phyloP scores from a whole-genome alignment of 2,888 invertebrate genomes.

The Crocallis elinguaria region DNA sequence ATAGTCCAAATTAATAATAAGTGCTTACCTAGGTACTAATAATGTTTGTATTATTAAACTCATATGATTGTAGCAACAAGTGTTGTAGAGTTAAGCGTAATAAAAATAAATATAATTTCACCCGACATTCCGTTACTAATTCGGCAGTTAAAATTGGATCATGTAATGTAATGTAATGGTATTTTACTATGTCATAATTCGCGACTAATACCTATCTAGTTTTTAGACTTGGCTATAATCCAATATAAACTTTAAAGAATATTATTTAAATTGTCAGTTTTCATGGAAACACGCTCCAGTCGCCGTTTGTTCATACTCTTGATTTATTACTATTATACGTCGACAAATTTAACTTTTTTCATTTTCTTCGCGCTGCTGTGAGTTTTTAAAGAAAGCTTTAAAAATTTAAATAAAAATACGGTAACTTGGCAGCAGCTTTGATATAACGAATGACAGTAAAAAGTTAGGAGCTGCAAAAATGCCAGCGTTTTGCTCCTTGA shows the following conservation, averaged over 20 bases:
- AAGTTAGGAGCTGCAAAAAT: no score
- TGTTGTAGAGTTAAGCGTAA: not conserved
- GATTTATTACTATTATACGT: slow-evolving; percentile 37
- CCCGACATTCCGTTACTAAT: slow-evolving; percentile 9
- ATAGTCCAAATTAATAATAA: no score
- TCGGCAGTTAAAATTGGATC: slow-evolving; percentile 1
- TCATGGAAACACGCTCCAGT: slow-evolving; percentile 35
- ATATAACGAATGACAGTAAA: not conserved
- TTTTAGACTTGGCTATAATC: slow-evolving; percentile 51
- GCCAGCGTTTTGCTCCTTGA: not conserved
- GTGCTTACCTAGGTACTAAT: no score
- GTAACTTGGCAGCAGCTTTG: no score
- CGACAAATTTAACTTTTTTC: slow-evolving; percentile 29
- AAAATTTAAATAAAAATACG: slow-evolving; percentile 6
- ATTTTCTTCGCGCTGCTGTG: slow-evolving; percentile 8
- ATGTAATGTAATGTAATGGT: slow-evolving; percentile 15
- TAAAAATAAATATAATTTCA: slow-evolving; percentile 17
- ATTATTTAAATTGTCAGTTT: slow-evolving; percentile 48
- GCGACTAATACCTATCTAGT: slow-evolving; percentile 37
- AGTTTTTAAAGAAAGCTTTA: not conserved
- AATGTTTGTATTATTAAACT: no score
- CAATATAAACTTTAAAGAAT: slow-evolving; percentile 48
- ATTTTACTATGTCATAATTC: slow-evolving; percentile 39
- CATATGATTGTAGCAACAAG: no score
- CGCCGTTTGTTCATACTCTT: slow-evolving; percentile 35